These are phyloP conservation scores for Noctua janthina DNA, from an alignment of 2,888 invertebrate genomes.

Conservation along the genomic window DNA sequence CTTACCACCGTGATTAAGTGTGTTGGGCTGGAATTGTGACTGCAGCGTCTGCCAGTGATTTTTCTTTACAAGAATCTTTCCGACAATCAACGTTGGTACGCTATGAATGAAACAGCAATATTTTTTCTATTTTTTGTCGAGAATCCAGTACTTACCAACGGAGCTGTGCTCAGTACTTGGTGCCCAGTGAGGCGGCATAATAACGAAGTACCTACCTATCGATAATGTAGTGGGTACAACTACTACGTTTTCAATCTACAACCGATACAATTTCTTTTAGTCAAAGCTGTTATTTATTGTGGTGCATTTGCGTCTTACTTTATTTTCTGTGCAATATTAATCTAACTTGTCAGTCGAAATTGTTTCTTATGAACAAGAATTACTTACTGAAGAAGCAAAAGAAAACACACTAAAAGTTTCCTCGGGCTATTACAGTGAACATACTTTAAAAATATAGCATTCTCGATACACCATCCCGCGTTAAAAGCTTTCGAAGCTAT, in stretches of 20 bases:
- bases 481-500: slow-evolving; percentile 67
- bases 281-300: slow-evolving; percentile 47
- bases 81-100: slow-evolving; percentile 68
- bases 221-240: slow-evolving; percentile 62
- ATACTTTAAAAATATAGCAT: slow-evolving; percentile 65
- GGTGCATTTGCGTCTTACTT: slow-evolving; percentile 23
- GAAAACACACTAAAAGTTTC: slow-evolving; percentile 54
- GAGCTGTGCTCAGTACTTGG: slow-evolving; percentile 68
- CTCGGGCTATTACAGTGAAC: slow-evolving; percentile 46
- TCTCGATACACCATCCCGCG: slow-evolving; percentile 63
- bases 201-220: slow-evolving; percentile 70
- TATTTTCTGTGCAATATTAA: slow-evolving; percentile 40
- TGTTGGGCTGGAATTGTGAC: slow-evolving; percentile 49
- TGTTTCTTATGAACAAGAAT: slow-evolving; percentile 45
- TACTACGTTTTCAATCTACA: slow-evolving; percentile 55
- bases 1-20: slow-evolving; percentile 27
- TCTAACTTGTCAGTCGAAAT: slow-evolving; percentile 29
- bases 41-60: slow-evolving; percentile 59
- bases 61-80: slow-evolving; percentile 66
- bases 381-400: slow-evolving; percentile 35
- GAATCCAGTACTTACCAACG: slow-evolving; percentile 68
- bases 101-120: slow-evolving; percentile 70
- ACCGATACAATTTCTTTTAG: slow-evolving; percentile 57
- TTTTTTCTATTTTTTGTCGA: slow-evolving; percentile 70
- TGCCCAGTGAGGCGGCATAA: slow-evolving; percentile 72